Evolutionary conservation across 2,113 vertebrate genomes (phyloP), one percentile per base, ranked within the genome.

Genomic region (Orthonyx spaldingii): DNA sequence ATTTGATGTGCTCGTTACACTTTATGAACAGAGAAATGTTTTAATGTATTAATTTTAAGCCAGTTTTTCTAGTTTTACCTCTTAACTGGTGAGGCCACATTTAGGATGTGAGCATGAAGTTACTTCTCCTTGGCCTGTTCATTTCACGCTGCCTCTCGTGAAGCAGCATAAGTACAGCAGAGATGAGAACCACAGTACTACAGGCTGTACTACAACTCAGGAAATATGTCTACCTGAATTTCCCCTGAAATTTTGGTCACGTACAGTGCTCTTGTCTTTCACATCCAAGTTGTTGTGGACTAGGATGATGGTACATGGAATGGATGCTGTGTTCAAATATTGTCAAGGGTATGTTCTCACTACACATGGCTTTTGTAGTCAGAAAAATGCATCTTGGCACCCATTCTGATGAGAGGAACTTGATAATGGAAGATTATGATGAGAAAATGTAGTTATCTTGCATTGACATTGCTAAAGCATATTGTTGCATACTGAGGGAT

Each of bases 111-210:
- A 72, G 33, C 44, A 35, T 33, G 41, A 53, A 50, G 41, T 41
- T 79, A 53, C 46, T 88, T 87, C 53, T 82, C 35, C 8, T 28
- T 64, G 49, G 5, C 37, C 8, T 12, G 2, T 82, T 91, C 44
- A 41, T 56, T 70, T 10, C 0, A 0, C 1, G 3, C 0, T 59
- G 37, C 10, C 19, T 84, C 13, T 13, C 8, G 7, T 9, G 53
- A 57, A 57, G 24, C 5, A 65, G 10, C 2, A 0, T 6, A 49
- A 79, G 19, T 17, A 7, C 28, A 63, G 53, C 12, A 57, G 28
- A 53, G 57, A 19, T 83, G 66, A 85, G 22, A 23, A 37, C 22
- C 53, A 42, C 14, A n/a, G 35, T 4, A 23, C 35, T 35, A 28
- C 24, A 60, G 65, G 33, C 49, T 85, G 33, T 50, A 9, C 46